Base-by-base conservation (phyloP, 2,888 invertebrate species). In the Andrena flavipes region DNA sequence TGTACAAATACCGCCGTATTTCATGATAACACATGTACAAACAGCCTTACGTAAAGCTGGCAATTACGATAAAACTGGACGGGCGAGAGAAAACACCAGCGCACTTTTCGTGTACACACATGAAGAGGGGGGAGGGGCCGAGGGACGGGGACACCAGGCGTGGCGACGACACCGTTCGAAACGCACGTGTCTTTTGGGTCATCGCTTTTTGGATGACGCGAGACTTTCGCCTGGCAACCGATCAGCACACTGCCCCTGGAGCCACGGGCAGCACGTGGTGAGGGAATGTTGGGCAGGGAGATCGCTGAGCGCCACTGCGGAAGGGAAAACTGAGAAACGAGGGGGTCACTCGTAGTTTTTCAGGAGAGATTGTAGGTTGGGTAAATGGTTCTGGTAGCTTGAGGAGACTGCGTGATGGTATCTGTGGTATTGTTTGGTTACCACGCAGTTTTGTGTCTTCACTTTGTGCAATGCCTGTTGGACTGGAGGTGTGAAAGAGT, bases 11-110 rank as follows among this genome's bases (percentile, higher is more conserved):
- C 82, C 86, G 92, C 90, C 90, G 92, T 93, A 93, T 93, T 93
- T 92, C 92, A 93, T 92, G 93, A 93, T 93, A 93, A 93, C 93
- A 92, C 92, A 91, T 93, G 92, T 91, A 91, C 92, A 93, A 93
- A 93, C 91, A 93, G 88, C 91, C 93, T 93, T 93, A 93, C 93
- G 93, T 92, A 93, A 93, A 93, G 90, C 92, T 90, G 90, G 92
- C 92, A 93, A 92, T 92, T 91, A 91, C 88, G 92, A 93, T 91
- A 92, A 92, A 92, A 92, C 91, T 92, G 92, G 92, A 92, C 92
- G 88, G 87, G 69, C 84, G 88, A 84, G 88, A 86, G 83, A 87
- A 89, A 88, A 89, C 86, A 89, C 74, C 85, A 73, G 83, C 84
- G 84, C 87, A 70, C 76, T 85, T 82, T 86, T 88, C 80, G 87